Percentiles rank a stretch among this genome's conserved stretches.
Evolutionary conservation across 2,888 invertebrate genomes (phyloP).

Genomic region (Cecidostiba fungosa): DNA sequence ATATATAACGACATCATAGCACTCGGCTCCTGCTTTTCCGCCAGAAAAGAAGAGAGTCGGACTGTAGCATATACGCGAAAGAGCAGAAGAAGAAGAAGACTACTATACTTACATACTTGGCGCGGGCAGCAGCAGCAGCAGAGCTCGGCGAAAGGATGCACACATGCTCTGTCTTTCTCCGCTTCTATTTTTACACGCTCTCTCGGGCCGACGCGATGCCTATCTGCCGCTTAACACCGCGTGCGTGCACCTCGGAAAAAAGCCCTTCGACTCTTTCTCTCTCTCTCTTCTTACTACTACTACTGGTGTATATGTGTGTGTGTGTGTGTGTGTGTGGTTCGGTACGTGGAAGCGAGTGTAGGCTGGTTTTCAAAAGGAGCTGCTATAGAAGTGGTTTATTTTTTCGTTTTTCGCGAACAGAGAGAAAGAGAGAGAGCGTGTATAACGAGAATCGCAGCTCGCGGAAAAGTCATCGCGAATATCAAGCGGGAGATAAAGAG

Average conservation of each 20-base stretch:
- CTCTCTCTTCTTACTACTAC: not conserved
- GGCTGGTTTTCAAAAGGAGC: constrained; percentile 12
- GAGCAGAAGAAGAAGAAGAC: constrained; percentile 51
- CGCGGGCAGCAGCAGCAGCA: constrained; percentile 52
- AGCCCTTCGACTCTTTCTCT: constrained; percentile 33
- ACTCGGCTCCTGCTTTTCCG: not conserved
- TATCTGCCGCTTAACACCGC: constrained; percentile 65
- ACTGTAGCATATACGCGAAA: not conserved
- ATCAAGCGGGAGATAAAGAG: not conserved
- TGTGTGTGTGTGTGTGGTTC: not conserved
- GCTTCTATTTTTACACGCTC: constrained; percentile 70
- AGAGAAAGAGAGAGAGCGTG: not conserved
- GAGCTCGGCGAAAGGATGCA: constrained; percentile 70
- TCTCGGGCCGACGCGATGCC: constrained; percentile 59
- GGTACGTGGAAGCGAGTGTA: not conserved
- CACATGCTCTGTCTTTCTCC: constrained; percentile 63
- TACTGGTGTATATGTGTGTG: not conserved
- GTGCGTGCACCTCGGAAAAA: constrained; percentile 50
- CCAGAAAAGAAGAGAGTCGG: not conserved
- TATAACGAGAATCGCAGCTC: constrained; percentile 7
- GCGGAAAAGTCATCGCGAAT: constrained; percentile 10
- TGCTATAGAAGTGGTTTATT: not conserved
- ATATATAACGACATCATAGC: not conserved
- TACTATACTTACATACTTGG: constrained; percentile 71
- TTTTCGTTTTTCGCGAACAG: constrained; percentile 12